Evolutionary conservation across 2,113 vertebrate species (phyloP).

Genomic region (Phrynocephalus versicolor): DNA sequence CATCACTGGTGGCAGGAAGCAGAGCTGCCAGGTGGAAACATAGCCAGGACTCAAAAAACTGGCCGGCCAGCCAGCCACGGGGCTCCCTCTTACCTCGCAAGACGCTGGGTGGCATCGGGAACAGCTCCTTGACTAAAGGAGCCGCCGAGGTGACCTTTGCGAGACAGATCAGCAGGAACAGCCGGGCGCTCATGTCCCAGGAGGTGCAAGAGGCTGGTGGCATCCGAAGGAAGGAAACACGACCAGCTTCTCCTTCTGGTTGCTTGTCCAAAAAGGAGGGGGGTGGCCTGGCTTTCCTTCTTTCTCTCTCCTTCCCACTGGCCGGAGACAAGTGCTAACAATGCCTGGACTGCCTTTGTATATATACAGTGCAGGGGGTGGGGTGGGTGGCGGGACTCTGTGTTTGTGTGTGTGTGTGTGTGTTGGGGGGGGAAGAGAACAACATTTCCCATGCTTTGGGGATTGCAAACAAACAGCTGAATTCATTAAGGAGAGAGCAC

Average conservation of each 20-base stretch:
- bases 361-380: conserved; percentile 85
- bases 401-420: no score
- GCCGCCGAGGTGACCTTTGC: conserved; percentile 70
- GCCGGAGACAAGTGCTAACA: conserved; percentile 30
- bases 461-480: conserved; percentile 86
- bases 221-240: background rate
- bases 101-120: conserved; percentile 82
- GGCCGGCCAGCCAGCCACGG: background rate
- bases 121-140: conserved; percentile 79
- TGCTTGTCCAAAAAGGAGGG: background rate
- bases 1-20: background rate
- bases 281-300: background rate
- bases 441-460: conserved; percentile 71
- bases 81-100: conserved; percentile 82
- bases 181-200: background rate
- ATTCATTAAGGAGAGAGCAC: conserved; percentile 84
- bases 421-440: conserved; percentile 35
- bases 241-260: background rate
- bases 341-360: conserved; percentile 62
- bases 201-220: background rate
- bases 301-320: background rate
- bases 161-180: conserved; percentile 67
- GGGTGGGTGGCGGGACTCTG: no score
- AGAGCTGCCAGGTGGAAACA: background rate
- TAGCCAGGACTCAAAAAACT: background rate